Evolutionary conservation across 2,113 vertebrate genomes (phyloP).

Genomic region (Ailurus styani): DNA sequence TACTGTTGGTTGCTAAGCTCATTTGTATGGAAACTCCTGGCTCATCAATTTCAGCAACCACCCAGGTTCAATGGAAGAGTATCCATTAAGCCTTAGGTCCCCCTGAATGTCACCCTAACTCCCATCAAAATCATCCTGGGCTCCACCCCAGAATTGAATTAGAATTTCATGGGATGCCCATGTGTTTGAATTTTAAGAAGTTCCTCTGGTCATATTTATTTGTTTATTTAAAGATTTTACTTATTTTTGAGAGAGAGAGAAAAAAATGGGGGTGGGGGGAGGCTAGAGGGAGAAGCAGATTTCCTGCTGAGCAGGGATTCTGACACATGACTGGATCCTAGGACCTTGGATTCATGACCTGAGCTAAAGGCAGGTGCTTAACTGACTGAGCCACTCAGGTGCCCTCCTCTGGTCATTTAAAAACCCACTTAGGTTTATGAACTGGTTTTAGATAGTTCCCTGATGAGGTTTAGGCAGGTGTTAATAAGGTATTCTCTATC

Average conservation of each 20-base stretch:
- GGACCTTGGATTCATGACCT: too few relatives aligned
- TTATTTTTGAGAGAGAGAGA: too few relatives aligned
- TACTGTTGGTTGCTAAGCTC: background rate
- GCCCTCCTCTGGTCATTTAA: background rate
- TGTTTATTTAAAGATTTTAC: too few relatives aligned
- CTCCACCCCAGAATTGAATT: background rate
- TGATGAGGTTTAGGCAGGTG: background rate
- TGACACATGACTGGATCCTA: too few relatives aligned
- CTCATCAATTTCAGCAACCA: background rate
- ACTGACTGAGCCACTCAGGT: too few relatives aligned
- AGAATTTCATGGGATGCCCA: background rate
- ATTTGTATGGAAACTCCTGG: background rate
- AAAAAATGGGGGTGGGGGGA: rapidly evolving
- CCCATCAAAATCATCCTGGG: background rate
- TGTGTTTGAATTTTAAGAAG: background rate
- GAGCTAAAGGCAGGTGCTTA: too few relatives aligned
- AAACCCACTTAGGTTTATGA: background rate
- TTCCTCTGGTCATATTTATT: background rate
- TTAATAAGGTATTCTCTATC: background rate
- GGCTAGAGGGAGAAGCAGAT: too few relatives aligned
- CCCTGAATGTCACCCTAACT: background rate
- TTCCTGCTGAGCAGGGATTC: too few relatives aligned
- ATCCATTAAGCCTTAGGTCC: background rate
- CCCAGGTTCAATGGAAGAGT: background rate
- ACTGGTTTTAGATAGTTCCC: background rate